phyloP scores from a whole-genome alignment of 2,888 invertebrate species.

The Mactromeris polynyma region DNA sequence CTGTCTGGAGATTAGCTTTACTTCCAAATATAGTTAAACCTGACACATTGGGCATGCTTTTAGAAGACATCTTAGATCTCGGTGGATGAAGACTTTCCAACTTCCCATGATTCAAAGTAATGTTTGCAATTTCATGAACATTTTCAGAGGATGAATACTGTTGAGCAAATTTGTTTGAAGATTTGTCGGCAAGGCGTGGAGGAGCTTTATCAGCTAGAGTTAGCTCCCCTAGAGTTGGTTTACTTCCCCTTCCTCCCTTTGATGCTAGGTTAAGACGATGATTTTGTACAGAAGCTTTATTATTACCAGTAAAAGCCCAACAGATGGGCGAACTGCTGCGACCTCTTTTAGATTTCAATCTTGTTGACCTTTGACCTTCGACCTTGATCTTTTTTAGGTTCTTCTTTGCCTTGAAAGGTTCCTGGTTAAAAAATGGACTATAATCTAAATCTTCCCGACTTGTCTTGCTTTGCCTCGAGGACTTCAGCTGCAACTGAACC shows the following conservation, averaged over 20 bases:
- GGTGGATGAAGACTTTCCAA: constrained; percentile 47
- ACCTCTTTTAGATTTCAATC: constrained; percentile 45
- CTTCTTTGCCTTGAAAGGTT: not conserved
- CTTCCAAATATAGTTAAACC: constrained; percentile 64
- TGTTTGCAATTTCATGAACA: constrained; percentile 41
- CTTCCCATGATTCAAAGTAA: constrained; percentile 39
- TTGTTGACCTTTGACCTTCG: constrained; percentile 23
- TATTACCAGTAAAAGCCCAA: constrained; percentile 75
- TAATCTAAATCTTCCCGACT: not conserved
- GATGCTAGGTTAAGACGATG: constrained; percentile 69
- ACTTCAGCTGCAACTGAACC: not conserved
- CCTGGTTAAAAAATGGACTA: not conserved
- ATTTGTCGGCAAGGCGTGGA: constrained; percentile 37
- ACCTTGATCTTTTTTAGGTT: constrained; percentile 48
- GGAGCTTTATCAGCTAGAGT: constrained; percentile 57
- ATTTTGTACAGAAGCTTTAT: constrained; percentile 73
- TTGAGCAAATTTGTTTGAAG: constrained; percentile 57
- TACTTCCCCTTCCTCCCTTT: constrained; percentile 40
- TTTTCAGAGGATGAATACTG: constrained; percentile 53
- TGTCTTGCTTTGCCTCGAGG: not conserved
- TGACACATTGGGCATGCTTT: constrained; percentile 12
- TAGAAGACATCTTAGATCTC: constrained; percentile 37
- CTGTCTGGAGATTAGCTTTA: constrained; percentile 52
- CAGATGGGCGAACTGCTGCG: constrained; percentile 50
- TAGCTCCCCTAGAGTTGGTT: constrained; percentile 53